Percentiles rank a stretch among this genome's conserved stretches.
These are phyloP conservation scores for Poeciliopsis presidionis DNA, from an alignment of 2,797 vertebrate species.

Conservation along the genomic window DNA sequence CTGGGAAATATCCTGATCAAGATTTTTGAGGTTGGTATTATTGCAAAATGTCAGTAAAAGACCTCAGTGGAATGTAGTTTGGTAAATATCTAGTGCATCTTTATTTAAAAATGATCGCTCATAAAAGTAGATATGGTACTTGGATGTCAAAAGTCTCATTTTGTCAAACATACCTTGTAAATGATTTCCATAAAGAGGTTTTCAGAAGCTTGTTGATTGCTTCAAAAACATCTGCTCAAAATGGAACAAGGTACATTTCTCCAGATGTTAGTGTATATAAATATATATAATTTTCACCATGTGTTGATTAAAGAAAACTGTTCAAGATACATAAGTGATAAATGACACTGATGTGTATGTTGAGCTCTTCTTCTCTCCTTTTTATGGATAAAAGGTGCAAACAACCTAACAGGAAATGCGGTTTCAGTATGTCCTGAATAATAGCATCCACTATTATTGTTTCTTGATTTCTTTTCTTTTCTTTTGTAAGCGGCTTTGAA, in stretches of 20 bases:
- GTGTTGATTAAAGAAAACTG: background rate
- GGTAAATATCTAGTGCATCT: background rate
- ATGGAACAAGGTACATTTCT: background rate
- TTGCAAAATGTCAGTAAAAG: background rate
- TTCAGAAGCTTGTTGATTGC: background rate
- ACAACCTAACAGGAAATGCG: background rate
- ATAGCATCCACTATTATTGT: background rate
- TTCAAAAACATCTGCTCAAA: background rate
- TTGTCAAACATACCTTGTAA: background rate
- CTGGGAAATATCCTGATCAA: background rate
- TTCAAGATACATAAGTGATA: background rate
- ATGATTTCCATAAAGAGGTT: background rate
- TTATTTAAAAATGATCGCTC: background rate
- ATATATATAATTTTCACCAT: background rate
- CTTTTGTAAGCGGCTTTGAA: background rate
- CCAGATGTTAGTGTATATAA: background rate
- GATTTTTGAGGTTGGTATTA: background rate
- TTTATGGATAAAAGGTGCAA: background rate
- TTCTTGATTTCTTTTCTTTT: background rate
- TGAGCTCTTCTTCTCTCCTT: background rate
- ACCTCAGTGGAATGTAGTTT: background rate
- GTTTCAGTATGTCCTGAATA: background rate
- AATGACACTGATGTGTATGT: background rate
- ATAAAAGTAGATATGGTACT: background rate
- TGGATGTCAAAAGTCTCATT: background rate